Evolutionary conservation across 1,140 invertebrate species (phyloP).

Genomic region (Trichoplusia ni): DNA sequence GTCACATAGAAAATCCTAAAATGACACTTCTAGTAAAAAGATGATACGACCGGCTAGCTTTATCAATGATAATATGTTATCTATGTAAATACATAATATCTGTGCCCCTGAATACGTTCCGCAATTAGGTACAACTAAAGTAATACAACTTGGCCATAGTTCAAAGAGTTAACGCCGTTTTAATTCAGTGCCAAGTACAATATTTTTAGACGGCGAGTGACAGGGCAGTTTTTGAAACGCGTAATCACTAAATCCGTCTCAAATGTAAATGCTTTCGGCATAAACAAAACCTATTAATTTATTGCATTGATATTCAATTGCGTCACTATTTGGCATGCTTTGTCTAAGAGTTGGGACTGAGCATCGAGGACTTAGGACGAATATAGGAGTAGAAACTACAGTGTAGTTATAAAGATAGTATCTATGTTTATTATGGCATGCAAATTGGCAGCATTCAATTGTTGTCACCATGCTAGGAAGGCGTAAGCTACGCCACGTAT

Average conservation of each 20-base stretch:
- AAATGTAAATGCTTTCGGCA: constrained; percentile 13
- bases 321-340: background rate
- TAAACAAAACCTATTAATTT: constrained; percentile 23
- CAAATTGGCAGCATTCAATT: constrained; percentile 1
- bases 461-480: constrained; percentile 4
- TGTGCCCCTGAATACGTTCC: constrained; percentile 13
- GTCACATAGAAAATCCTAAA: too few species aligned
- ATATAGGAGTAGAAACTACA: too few species aligned
- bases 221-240: constrained; percentile 52
- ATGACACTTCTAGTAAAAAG: background rate
- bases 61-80: constrained; percentile 24
- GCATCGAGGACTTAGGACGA: background rate
- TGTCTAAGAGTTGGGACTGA: background rate
- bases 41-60: background rate
- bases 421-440: background rate
- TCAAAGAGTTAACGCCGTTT: constrained; percentile 70
- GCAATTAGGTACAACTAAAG: constrained; percentile 15
- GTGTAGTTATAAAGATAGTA: constrained; percentile 1
- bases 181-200: constrained; percentile 71
- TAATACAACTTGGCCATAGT: constrained; percentile 58
- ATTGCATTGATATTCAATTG: constrained; percentile 7
- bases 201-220: constrained; percentile 72
- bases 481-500: background rate
- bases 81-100: constrained; percentile 22
- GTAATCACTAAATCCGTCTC: constrained; percentile 52